phyloP scores from a whole-genome alignment of 2,113 vertebrate species.

The Aplodontia rufa region DNA sequence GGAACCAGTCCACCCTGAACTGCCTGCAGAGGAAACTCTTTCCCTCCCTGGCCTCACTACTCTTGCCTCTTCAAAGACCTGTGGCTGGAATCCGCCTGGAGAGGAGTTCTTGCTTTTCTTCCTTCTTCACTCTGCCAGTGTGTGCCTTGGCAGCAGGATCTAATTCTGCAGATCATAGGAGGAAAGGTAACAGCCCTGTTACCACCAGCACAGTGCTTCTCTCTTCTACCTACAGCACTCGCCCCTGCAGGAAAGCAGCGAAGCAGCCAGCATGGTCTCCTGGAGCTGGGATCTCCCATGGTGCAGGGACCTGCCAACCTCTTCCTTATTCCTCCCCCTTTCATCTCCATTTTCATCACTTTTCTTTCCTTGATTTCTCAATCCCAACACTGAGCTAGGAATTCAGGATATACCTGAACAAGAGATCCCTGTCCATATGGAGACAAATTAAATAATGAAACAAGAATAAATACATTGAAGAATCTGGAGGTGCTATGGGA shows the following conservation, averaged over 20 bases:
- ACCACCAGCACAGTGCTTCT: background rate
- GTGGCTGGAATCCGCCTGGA: background rate
- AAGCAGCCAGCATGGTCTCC: background rate
- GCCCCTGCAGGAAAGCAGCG: background rate
- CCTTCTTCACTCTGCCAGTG: slow-evolving; percentile 18
- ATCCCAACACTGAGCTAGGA: background rate
- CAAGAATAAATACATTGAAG: background rate
- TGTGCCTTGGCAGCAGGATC: slow-evolving; percentile 44
- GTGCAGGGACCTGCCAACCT: background rate
- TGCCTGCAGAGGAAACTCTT: background rate
- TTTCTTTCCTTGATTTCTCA: slow-evolving; percentile 21
- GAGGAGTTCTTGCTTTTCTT: slow-evolving; percentile 26
- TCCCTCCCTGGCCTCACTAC: background rate
- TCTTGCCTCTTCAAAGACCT: slow-evolving; percentile 46
- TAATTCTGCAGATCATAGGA: background rate
- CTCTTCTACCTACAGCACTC: background rate
- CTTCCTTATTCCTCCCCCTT: background rate
- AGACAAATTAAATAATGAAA: background rate
- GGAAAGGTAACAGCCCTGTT: background rate
- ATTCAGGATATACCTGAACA: background rate
- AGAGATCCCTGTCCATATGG: background rate
- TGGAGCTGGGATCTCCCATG: background rate
- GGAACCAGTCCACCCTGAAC: background rate
- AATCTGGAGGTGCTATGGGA: background rate
- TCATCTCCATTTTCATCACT: background rate